A percentile compares a stretch with the other conserved stretches of the same genome.
phyloP scores from a whole-genome alignment of 2,888 invertebrate genomes.

The Hyposoter dolosus region DNA sequence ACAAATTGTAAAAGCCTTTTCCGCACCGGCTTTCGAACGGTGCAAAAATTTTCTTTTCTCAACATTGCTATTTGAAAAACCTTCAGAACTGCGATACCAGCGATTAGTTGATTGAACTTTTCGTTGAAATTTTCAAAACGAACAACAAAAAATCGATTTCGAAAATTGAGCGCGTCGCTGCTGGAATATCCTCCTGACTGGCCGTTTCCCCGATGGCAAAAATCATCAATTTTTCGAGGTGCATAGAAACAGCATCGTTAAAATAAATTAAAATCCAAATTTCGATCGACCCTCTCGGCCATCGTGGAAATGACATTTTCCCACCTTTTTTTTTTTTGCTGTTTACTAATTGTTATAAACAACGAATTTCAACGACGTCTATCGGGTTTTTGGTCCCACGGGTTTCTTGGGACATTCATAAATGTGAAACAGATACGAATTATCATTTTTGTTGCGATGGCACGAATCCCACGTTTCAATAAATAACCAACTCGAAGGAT shows the following conservation, averaged over 20 bases:
- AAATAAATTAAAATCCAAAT: not conserved
- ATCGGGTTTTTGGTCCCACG: no score
- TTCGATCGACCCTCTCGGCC: not conserved
- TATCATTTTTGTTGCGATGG: no score
- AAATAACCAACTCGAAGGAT: no score
- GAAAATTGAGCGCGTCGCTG: not conserved
- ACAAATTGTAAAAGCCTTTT: slow-evolving; percentile 14
- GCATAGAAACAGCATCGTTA: no score
- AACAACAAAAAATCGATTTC: not conserved
- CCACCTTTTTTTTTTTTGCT: no score
- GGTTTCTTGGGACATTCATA: no score
- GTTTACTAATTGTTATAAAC: no score
- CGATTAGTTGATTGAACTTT: not conserved
- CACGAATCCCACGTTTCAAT: no score
- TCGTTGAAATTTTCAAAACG: not conserved
- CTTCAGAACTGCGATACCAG: not conserved
- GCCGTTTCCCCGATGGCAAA: no score
- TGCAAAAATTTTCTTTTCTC: not conserved
- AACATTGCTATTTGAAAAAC: not conserved
- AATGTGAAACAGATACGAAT: no score
- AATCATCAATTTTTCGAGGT: not conserved
- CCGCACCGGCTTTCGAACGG: not conserved
- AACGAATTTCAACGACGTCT: not conserved
- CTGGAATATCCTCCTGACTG: not conserved
- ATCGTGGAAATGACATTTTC: no score